Conservation (phyloP, 2,797 vertebrate genomes). For the Steatocranus sp. region DNA sequence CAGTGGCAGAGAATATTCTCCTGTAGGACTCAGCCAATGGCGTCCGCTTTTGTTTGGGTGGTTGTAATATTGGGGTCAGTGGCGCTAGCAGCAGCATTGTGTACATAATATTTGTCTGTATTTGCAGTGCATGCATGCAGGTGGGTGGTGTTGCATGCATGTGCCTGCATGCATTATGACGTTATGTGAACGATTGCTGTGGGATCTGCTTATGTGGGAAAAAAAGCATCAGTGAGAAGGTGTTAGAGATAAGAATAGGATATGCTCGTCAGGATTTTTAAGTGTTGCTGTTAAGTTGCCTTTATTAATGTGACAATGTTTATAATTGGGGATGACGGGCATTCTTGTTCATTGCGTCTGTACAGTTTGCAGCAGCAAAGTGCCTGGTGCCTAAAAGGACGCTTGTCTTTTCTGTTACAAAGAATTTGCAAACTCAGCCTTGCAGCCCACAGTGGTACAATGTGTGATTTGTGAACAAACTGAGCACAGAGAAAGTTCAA, state of each 20-base stretch:
- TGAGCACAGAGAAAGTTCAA: neutral
- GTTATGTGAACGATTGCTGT: neutral
- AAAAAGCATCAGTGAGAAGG: neutral
- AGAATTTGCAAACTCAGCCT: neutral
- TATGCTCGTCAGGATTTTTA: neutral
- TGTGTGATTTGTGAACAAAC: neutral
- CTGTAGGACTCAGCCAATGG: slow-evolving; percentile 61
- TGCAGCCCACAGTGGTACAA: neutral
- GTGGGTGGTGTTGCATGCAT: neutral
- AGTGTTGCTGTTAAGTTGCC: neutral
- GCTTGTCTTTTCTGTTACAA: neutral
- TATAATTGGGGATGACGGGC: neutral
- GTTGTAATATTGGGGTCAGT: slow-evolving; percentile 63
- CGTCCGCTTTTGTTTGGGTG: slow-evolving; percentile 51
- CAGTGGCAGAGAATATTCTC: slow-evolving; percentile 71
- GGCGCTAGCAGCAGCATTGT: slow-evolving; percentile 43
- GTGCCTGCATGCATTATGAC: neutral
- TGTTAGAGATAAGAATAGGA: neutral
- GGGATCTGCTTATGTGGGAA: neutral
- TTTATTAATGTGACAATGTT: neutral
- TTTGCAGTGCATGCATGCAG: neutral
- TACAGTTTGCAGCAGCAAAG: neutral
- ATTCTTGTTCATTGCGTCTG: neutral
- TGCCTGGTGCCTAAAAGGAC: neutral
- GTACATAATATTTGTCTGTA: neutral